These are phyloP conservation scores for Gisinianus flammeolus DNA, from an alignment of 2,888 invertebrate genomes.

Conservation along the genomic window DNA sequence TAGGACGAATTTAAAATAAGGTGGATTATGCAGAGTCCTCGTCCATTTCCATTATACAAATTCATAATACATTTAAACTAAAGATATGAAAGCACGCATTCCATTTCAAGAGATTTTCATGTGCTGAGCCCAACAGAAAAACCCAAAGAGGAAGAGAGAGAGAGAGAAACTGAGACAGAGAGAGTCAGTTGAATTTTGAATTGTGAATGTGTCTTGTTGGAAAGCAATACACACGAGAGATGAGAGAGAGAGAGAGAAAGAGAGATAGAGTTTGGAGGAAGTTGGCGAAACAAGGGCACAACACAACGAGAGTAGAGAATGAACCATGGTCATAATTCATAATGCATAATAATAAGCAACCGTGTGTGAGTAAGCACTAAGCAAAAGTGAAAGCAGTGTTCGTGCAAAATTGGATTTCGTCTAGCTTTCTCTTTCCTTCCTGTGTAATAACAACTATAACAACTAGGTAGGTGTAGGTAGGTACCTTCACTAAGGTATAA, in stretches of 20 bases:
- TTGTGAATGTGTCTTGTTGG: conserved; percentile 21
- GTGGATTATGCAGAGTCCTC: background rate
- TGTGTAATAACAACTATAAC: background rate
- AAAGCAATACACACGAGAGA: conserved; percentile 10
- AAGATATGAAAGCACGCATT: background rate
- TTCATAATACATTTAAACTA: conserved; percentile 13
- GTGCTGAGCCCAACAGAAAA: background rate
- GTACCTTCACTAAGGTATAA: background rate
- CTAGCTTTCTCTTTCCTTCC: conserved; percentile 23
- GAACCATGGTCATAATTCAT: conserved; percentile 42
- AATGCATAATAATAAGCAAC: conserved; percentile 39
- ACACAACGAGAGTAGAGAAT: conserved; percentile 24
- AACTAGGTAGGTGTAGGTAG: background rate
- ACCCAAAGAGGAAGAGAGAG: conserved; percentile 6
- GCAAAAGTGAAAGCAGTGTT: conserved; percentile 47
- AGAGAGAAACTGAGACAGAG: conserved; percentile 9
- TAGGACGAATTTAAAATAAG: conserved; percentile 10
- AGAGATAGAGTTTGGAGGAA: conserved; percentile 32
- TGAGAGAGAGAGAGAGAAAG: conserved; percentile 13
- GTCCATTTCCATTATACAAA: background rate
- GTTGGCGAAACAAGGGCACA: conserved; percentile 22
- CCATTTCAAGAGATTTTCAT: background rate
- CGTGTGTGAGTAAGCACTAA: conserved; percentile 40
- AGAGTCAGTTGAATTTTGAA: conserved; percentile 19
- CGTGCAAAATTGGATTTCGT: conserved; percentile 45